Evolutionary conservation across 2,888 invertebrate species (phyloP).

Genomic region (Plebejus anna): DNA sequence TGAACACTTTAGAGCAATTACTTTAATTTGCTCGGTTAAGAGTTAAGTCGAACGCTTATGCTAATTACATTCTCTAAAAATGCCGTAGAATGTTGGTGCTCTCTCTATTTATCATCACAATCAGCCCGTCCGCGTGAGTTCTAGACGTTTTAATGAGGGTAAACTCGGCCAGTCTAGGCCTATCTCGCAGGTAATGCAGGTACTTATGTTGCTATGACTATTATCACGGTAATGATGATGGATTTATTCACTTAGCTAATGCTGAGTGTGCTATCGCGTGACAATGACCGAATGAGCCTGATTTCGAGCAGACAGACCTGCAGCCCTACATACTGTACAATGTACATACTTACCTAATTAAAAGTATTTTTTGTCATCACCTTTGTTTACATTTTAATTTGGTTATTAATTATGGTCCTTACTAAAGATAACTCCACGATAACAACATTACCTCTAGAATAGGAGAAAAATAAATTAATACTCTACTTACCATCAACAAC

Average conservation of each 20-base stretch:
- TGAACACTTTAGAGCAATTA: slow-evolving; percentile 11
- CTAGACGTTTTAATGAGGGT: slow-evolving; percentile 11
- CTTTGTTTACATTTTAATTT: neutral
- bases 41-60: slow-evolving; percentile 13
- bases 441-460: neutral
- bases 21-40: slow-evolving; percentile 13
- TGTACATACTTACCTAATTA: neutral
- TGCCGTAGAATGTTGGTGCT: slow-evolving; percentile 12
- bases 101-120: slow-evolving; percentile 20
- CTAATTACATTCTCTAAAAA: slow-evolving; percentile 13
- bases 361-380: neutral
- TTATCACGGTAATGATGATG: slow-evolving; percentile 26
- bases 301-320: slow-evolving; percentile 13
- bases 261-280: slow-evolving; percentile 21
- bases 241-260: slow-evolving; percentile 26
- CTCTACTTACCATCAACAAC: neutral
- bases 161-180: slow-evolving; percentile 19
- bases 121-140: slow-evolving; percentile 9
- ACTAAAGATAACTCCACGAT: neutral
- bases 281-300: slow-evolving; percentile 24
- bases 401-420: neutral
- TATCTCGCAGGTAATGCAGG: slow-evolving; percentile 16
- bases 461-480: neutral
- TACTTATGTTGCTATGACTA: slow-evolving; percentile 22
- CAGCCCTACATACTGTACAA: neutral